phyloP scores from a whole-genome alignment of 2,888 invertebrate species.

The Drosophila cracens region DNA sequence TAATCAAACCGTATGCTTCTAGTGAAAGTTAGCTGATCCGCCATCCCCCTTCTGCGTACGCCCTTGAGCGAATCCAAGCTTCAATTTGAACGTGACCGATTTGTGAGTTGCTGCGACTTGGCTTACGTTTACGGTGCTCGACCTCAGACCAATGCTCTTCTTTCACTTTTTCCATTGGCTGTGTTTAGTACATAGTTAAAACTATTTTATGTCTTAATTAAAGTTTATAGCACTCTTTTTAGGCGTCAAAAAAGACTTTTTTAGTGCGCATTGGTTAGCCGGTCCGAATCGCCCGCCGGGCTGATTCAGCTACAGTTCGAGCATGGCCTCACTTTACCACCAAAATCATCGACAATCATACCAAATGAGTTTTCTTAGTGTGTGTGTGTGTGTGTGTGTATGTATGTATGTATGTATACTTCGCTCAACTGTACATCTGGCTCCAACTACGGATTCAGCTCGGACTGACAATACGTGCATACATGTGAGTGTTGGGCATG shows the following conservation, averaged over 20 bases:
- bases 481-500: slow-evolving; percentile 71
- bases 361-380: slow-evolving; percentile 56
- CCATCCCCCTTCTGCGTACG: not conserved
- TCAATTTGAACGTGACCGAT: slow-evolving; percentile 47
- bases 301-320: slow-evolving; percentile 13
- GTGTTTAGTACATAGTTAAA: slow-evolving; percentile 72
- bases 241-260: slow-evolving; percentile 75
- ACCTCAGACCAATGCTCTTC: slow-evolving; percentile 52
- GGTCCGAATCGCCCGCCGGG: slow-evolving; percentile 51
- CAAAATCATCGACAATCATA: slow-evolving; percentile 56
- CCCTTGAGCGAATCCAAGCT: slow-evolving; percentile 36
- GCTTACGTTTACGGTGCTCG: slow-evolving; percentile 35
- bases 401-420: slow-evolving; percentile 1
- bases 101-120: slow-evolving; percentile 32
- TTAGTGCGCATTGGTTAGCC: slow-evolving; percentile 59
- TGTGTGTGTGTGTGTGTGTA: not conserved
- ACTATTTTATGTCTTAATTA: slow-evolving; percentile 83
- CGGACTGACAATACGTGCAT: slow-evolving; percentile 20
- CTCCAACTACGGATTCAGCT: slow-evolving; percentile 8
- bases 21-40: not conserved
- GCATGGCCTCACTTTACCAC: slow-evolving; percentile 25
- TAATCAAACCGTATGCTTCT: not conserved
- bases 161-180: slow-evolving; percentile 45
- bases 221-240: slow-evolving; percentile 77
- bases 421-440: slow-evolving; percentile 15